Conservation (phyloP, 2,888 invertebrate genomes). For the Nomada ferruginata region DNA sequence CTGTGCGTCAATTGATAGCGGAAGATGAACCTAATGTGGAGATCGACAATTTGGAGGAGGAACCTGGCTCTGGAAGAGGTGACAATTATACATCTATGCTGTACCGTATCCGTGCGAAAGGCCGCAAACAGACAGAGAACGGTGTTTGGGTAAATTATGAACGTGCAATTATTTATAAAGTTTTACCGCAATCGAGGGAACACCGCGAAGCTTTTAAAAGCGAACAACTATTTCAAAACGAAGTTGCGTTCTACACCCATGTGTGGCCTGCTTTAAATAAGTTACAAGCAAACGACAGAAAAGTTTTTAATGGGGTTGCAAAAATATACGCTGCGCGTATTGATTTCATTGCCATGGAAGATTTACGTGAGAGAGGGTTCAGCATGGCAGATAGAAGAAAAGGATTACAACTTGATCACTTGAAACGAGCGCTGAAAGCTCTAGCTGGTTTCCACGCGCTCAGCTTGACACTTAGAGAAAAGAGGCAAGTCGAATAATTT, state of each 20-base stretch:
- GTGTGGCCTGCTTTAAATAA: constrained; percentile 88
- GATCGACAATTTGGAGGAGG: constrained; percentile 85
- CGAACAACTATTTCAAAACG: constrained; percentile 89
- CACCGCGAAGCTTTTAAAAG: constrained; percentile 90
- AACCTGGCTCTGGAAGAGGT: constrained; percentile 89
- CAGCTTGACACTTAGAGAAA: constrained; percentile 83
- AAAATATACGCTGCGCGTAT: constrained; percentile 81
- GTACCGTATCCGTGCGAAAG: constrained; percentile 88
- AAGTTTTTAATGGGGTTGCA: constrained; percentile 79
- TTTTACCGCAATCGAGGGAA: constrained; percentile 88
- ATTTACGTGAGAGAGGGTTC: constrained; percentile 83
- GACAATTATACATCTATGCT: constrained; percentile 91
- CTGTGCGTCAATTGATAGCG: constrained; percentile 78
- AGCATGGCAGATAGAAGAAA: constrained; percentile 83
- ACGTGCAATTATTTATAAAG: constrained; percentile 89
- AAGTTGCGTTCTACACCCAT: constrained; percentile 89
- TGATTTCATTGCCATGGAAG: constrained; percentile 85
- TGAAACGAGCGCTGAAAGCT: constrained; percentile 81
- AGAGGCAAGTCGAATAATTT: constrained; percentile 71
- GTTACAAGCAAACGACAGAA: constrained; percentile 84
- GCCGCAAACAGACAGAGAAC: constrained; percentile 82
- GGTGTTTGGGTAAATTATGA: constrained; percentile 87
- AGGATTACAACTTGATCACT: constrained; percentile 81
- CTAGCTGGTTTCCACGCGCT: constrained; percentile 85
- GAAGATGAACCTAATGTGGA: constrained; percentile 79